Conservation (phyloP, 2,113 vertebrate species). For the Cacatua alba region DNA sequence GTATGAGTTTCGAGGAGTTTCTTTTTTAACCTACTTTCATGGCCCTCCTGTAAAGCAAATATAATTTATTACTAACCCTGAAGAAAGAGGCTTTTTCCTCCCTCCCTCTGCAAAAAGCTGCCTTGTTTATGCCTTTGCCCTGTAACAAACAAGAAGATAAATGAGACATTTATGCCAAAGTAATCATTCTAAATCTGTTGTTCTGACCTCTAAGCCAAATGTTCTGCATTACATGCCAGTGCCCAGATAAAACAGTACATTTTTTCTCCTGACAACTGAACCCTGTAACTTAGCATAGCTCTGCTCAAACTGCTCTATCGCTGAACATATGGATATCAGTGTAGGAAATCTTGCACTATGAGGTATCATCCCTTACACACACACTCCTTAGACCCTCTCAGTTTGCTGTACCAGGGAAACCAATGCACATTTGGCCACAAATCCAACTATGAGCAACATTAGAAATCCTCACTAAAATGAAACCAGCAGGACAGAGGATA, state of each 20-base stretch:
- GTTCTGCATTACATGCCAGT: constrained; percentile 30
- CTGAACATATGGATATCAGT: background rate
- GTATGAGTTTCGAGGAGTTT: background rate
- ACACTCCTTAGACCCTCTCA: background rate
- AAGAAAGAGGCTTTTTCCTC: background rate
- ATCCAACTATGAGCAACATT: background rate
- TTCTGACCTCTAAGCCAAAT: constrained; percentile 52
- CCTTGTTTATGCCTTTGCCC: constrained; percentile 32
- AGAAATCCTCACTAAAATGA: constrained; percentile 36
- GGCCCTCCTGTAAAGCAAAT: constrained; percentile 11
- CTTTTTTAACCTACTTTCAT: background rate
- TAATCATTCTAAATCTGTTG: constrained; percentile 47
- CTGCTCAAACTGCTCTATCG: background rate
- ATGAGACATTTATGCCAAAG: constrained; percentile 30
- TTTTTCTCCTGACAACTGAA: constrained; percentile 13
- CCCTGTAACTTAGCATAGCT: background rate
- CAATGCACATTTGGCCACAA: background rate
- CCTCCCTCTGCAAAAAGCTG: background rate
- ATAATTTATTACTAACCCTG: background rate
- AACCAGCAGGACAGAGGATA: constrained; percentile 24
- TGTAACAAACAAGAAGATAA: constrained; percentile 59
- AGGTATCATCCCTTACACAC: background rate
- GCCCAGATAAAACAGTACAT: background rate
- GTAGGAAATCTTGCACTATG: background rate
- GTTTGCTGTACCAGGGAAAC: background rate